These are phyloP conservation scores for Holcopasites calliopsidis DNA, from an alignment of 1,140 invertebrate genomes.

Conservation along the genomic window DNA sequence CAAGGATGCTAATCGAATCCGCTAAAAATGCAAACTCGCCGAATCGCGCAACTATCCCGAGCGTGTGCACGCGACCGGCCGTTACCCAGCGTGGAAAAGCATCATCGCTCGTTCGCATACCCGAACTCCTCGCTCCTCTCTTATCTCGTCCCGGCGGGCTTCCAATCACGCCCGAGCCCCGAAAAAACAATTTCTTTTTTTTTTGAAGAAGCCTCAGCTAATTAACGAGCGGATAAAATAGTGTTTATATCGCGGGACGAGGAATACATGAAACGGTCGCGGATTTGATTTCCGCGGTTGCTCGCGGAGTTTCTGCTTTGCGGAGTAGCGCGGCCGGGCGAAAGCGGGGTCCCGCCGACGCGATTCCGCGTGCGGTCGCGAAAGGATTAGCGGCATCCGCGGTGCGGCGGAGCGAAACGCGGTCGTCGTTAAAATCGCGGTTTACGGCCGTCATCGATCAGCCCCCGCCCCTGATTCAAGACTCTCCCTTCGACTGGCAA, in stretches of 20 bases:
- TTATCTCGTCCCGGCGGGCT: not conserved
- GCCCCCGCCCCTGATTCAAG: not conserved
- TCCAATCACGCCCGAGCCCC: not conserved
- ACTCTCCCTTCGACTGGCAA: not conserved
- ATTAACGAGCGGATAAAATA: too few relatives aligned
- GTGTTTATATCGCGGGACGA: not conserved
- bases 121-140: not conserved
- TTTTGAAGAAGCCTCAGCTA: too few relatives aligned
- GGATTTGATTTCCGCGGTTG: too few relatives aligned
- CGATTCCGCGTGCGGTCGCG: conserved; percentile 21
- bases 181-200: too few relatives aligned
- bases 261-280: too few relatives aligned
- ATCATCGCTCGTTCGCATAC: not conserved
- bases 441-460: conserved; percentile 24
- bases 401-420: conserved; percentile 5
- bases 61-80: not conserved
- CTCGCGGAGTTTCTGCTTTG: too few relatives aligned
- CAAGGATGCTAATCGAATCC: too few relatives aligned
- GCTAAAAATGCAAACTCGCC: not conserved
- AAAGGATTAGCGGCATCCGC: conserved; percentile 30
- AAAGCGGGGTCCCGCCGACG: not conserved
- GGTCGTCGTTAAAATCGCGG: conserved; percentile 35
- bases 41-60: not conserved
- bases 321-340: not conserved
- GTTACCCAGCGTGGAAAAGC: not conserved